phyloP scores from a whole-genome alignment of 2,888 invertebrate species.

The Nomada fucata region DNA sequence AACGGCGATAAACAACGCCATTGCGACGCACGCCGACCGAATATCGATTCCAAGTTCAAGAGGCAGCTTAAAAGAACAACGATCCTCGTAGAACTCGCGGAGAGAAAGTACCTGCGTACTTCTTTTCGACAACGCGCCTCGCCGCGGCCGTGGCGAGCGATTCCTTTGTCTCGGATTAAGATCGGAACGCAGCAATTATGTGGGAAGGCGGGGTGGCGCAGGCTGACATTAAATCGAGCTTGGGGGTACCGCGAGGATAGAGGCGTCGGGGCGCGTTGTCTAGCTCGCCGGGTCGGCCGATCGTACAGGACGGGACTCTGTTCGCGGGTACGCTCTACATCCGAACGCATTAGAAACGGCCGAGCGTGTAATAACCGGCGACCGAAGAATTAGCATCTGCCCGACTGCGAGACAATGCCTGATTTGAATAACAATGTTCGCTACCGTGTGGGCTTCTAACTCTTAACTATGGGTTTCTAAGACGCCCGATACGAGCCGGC shows the following conservation, averaged over 20 bases:
- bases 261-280: constrained; percentile 9
- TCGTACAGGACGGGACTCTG: constrained; percentile 10
- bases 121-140: constrained; percentile 18
- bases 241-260: not conserved
- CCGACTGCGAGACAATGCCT: constrained; percentile 80
- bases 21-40: constrained; percentile 28
- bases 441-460: constrained; percentile 84
- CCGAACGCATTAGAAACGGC: constrained; percentile 80
- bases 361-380: constrained; percentile 80
- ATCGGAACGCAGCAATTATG: constrained; percentile 59
- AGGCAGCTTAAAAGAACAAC: not conserved
- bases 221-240: constrained; percentile 39
- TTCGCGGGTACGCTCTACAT: constrained; percentile 77
- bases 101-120: constrained; percentile 54
- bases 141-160: constrained; percentile 35
- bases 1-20: constrained; percentile 42
- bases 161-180: constrained; percentile 66
- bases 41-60: constrained; percentile 38
- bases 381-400: constrained; percentile 82
- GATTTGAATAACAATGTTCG: constrained; percentile 84
- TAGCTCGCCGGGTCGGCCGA: not conserved
- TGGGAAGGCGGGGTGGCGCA: constrained; percentile 41
- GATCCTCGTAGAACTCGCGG: not conserved
- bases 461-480: constrained; percentile 74
- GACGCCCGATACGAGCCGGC: constrained; percentile 70